Conservation (phyloP, 2,797 vertebrate species). For the Notoglanidium macrostoma region DNA sequence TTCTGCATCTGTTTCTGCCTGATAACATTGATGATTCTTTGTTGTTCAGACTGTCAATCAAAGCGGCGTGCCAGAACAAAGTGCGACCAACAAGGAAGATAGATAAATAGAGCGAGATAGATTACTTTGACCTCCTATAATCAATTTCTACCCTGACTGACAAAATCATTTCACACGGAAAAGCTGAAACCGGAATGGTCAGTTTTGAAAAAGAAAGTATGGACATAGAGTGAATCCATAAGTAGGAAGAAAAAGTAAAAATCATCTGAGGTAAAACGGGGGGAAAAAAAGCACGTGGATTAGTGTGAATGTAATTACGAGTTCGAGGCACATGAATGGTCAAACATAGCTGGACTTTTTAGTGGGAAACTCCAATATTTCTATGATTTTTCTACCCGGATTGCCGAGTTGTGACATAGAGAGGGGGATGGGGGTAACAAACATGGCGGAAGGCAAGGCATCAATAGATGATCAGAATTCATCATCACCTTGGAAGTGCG, state of each 20-base stretch:
- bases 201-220: neutral
- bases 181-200: neutral
- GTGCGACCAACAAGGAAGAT: slow-evolving; percentile 14
- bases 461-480: no score
- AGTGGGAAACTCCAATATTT: no score
- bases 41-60: slow-evolving; percentile 52
- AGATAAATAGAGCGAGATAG: slow-evolving; percentile 36
- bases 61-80: slow-evolving; percentile 30
- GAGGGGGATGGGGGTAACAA: no score
- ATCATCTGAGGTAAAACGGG: neutral
- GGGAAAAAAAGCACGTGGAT: no score
- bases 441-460: no score
- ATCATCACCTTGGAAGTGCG: neutral
- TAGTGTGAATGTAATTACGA: no score
- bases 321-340: no score
- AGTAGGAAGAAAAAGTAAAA: neutral
- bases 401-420: no score
- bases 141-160: slow-evolving; percentile 26
- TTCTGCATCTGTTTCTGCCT: slow-evolving; percentile 48
- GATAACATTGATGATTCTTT: slow-evolving; percentile 56
- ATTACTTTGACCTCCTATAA: slow-evolving; percentile 42
- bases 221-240: neutral
- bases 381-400: no score
- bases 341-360: no score
- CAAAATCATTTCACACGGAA: neutral